phyloP scores from a whole-genome alignment of 2,888 invertebrate species.

The Panopea generosa region DNA sequence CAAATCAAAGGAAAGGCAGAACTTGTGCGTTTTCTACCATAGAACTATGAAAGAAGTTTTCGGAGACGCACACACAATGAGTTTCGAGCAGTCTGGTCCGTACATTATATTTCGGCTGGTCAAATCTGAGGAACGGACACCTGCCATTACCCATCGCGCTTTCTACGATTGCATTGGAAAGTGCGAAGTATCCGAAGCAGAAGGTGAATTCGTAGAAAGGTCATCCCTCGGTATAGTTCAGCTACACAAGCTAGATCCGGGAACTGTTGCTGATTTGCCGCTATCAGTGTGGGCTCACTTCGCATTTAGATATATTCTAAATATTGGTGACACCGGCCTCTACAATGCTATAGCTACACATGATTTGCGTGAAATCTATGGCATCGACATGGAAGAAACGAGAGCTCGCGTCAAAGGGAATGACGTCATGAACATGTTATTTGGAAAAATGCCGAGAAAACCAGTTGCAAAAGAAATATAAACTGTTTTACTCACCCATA shows the following conservation, averaged over 20 bases:
- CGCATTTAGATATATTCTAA: slow-evolving; percentile 36
- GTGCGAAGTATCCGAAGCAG: slow-evolving; percentile 18
- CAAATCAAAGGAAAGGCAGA: too few relatives aligned
- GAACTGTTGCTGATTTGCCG: slow-evolving; percentile 16
- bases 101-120: slow-evolving; percentile 39
- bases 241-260: slow-evolving; percentile 29
- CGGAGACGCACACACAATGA: too few relatives aligned
- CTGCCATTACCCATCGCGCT: slow-evolving; percentile 5
- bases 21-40: too few relatives aligned
- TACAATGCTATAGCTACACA: slow-evolving; percentile 47
- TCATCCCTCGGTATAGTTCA: slow-evolving; percentile 42
- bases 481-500: slow-evolving; percentile 8
- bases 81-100: slow-evolving; percentile 14
- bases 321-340: slow-evolving; percentile 45
- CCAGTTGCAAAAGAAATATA: slow-evolving; percentile 9
- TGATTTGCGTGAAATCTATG: slow-evolving; percentile 28
- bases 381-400: slow-evolving; percentile 55
- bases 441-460: slow-evolving; percentile 42
- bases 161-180: slow-evolving; percentile 52
- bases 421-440: slow-evolving; percentile 37
- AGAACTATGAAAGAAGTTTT: too few relatives aligned
- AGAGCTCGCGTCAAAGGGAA: slow-evolving; percentile 36
- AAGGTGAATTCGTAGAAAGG: slow-evolving; percentile 44
- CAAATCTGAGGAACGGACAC: slow-evolving; percentile 3
- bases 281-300: slow-evolving; percentile 43